A percentile compares a stretch with the other conserved stretches of the same genome.
Evolutionary conservation across 2,113 vertebrate species (phyloP).

Genomic region (rabbit (Oryctolagus cuniculus)): mOryCun1.1 NC_091434.1:168339501-168340000

Average conservation of each 20-base stretch:
- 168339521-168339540: not conserved
- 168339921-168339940: not conserved
- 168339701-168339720: not conserved
- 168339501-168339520: too few relatives aligned
- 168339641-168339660: not conserved
- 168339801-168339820: rapidly evolving
- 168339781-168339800: not conserved
- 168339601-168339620: not conserved
- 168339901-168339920: not conserved
- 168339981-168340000: slow-evolving; percentile 72
- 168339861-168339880: slow-evolving; percentile 6
- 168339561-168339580: not conserved
- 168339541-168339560: rapidly evolving
- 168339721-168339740: not conserved
- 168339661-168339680: not conserved
- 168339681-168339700: not conserved
- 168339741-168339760: not conserved
- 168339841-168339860: not conserved
- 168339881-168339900: not conserved
- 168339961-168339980: slow-evolving; percentile 53
- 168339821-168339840: not conserved
- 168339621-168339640: not conserved
- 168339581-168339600: not conserved
- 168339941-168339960: slow-evolving; percentile 33
- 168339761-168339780: not conserved